phyloP scores from a whole-genome alignment of 2,113 vertebrate genomes.

The Taurulus bubalis region DNA sequence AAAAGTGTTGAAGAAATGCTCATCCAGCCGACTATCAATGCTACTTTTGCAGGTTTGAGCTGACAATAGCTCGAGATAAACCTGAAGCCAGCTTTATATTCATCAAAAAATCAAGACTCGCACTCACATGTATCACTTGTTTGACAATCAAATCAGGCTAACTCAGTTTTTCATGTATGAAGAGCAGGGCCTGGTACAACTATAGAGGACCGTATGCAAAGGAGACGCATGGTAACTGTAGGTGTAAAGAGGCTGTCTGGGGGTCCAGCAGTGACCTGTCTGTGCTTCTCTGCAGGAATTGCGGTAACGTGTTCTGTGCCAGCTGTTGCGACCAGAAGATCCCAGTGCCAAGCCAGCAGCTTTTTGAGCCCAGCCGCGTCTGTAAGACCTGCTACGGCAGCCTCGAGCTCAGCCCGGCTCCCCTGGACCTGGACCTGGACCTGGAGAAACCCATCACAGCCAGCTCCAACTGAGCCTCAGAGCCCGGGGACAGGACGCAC shows the following conservation, averaged over 20 bases:
- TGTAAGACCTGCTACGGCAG: slow-evolving; percentile 94
- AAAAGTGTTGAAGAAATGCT: background rate
- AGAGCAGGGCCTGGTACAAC: slow-evolving; percentile 7
- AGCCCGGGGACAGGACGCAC: slow-evolving; percentile 29
- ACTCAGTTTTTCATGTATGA: background rate
- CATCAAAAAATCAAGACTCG: background rate
- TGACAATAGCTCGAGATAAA: background rate
- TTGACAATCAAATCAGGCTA: background rate
- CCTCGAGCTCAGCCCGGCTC: slow-evolving; percentile 85
- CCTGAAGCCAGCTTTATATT: background rate
- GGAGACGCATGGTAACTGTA: slow-evolving; percentile 10
- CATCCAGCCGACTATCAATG: too few relatives aligned
- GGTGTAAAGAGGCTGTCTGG: slow-evolving; percentile 7
- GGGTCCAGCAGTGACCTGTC: slow-evolving; percentile 23
- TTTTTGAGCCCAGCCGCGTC: slow-evolving; percentile 95
- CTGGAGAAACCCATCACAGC: slow-evolving; percentile 95
- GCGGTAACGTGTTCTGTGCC: slow-evolving; percentile 97
- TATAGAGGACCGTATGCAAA: background rate
- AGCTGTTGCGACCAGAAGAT: slow-evolving; percentile 99
- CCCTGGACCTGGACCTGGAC: slow-evolving; percentile 80
- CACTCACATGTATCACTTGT: background rate
- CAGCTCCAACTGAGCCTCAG: slow-evolving; percentile 88
- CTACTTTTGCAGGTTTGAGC: background rate
- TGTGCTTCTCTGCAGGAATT: slow-evolving; percentile 87
- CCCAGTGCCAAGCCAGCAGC: slow-evolving; percentile 97